A percentile compares a stretch with the other conserved stretches of the same genome.
Conservation (phyloP, 2,113 vertebrate species). For the Corythaeola cristata region DNA sequence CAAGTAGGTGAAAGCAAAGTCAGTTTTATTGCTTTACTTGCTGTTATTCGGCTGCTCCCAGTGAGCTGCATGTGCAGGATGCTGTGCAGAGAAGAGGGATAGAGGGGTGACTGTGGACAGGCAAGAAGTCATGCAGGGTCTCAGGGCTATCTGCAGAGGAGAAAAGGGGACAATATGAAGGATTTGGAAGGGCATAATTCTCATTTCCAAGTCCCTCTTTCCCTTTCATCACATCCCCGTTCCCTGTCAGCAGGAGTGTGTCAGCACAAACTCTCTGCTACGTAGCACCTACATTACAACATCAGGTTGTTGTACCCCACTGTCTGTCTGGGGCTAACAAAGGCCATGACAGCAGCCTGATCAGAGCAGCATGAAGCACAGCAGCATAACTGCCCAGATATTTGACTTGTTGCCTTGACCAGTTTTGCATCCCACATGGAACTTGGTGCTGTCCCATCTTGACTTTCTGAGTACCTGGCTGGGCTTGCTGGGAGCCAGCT, state of each 20-base stretch:
- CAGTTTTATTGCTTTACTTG: background rate
- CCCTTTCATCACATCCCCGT: background rate
- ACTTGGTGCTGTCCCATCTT: background rate
- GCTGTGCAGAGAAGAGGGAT: background rate
- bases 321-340: background rate
- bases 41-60: background rate
- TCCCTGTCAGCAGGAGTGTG: background rate
- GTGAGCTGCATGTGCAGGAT: background rate
- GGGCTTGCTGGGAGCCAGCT: background rate
- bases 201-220: background rate
- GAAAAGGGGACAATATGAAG: background rate
- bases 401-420: background rate
- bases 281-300: fast-evolving
- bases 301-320: fast-evolving
- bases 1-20: background rate
- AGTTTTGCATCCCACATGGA: background rate
- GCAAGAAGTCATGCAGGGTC: background rate
- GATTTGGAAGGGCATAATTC: background rate
- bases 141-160: background rate
- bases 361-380: background rate
- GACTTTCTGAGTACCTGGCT: background rate
- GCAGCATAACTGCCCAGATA: background rate
- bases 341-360: background rate
- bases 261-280: background rate
- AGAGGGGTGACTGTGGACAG: background rate